Conservation (phyloP, 2,113 vertebrate species). For the Amblyornis subalaris region DNA sequence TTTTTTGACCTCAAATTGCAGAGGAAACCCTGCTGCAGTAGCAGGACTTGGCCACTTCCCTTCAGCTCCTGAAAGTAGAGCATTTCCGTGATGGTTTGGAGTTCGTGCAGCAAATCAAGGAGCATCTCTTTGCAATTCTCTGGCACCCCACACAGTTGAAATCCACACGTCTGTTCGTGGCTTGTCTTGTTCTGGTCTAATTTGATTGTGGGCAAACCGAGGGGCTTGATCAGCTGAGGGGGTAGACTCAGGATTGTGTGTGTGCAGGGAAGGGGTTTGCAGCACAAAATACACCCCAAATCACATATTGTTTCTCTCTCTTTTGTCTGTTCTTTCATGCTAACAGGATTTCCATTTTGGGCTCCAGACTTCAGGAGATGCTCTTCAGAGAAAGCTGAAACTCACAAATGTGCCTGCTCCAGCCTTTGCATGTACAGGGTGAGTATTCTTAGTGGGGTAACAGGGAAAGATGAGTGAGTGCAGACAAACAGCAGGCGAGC, state of each 20-base stretch:
- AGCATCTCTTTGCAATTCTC: conserved; percentile 88
- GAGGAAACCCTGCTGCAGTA: conserved; percentile 89
- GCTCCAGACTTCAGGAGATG: conserved; percentile 76
- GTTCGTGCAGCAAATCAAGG: conserved; percentile 85
- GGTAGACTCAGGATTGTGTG: neutral
- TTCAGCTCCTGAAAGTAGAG: conserved; percentile 83
- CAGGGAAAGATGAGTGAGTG: neutral
- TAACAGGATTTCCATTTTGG: conserved; percentile 90
- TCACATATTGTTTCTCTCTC: neutral
- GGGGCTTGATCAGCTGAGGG: neutral
- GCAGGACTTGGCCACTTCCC: conserved; percentile 83
- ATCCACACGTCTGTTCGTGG: accelerated
- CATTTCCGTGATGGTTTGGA: conserved; percentile 84
- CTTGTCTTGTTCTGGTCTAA: neutral
- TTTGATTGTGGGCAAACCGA: neutral
- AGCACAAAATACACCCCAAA: neutral
- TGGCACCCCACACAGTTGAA: conserved; percentile 91
- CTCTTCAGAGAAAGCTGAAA: conserved; percentile 71
- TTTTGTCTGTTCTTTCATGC: neutral
- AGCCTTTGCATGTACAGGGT: conserved; percentile 70
- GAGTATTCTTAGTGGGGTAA: conserved; percentile 22
- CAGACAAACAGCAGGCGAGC: neutral
- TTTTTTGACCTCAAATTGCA: conserved; percentile 53
- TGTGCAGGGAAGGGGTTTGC: neutral
- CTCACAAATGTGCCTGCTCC: conserved; percentile 73